Base-by-base conservation (phyloP, 2,113 vertebrate genomes). In the Heptranchias perlo region DNA sequence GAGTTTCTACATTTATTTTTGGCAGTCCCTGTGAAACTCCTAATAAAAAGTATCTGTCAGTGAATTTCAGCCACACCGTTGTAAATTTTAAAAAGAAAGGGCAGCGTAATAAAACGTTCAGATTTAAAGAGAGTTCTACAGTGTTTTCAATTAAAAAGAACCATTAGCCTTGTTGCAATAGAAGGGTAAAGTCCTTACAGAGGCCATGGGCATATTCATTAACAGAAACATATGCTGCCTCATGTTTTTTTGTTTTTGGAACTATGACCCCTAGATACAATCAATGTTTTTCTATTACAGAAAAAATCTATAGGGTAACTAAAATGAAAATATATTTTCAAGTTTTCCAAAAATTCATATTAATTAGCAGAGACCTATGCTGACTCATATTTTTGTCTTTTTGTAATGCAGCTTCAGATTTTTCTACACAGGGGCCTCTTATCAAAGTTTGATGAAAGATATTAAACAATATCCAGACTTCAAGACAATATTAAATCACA, bases 101-200 rank as follows among this genome's bases (percentile, higher is more conserved):
- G 65, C 64, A 95, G 65, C 11, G 47, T 95, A 95, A 95, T 95
- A 95, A 95, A 95, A 67, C 94, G 73, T 95, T 73, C 39, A 69
- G 94, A 95, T 95, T 95, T 95, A 95, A 95, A 95, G 94, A 95
- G 94, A 69, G 65, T 69, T 69, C 65, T 47, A 52, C 39, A 95
- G 94, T 95, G 94, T 95, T 95, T 95, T 95, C 94, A 95, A 95
- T 95, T 95, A 95, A 95, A 69, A 95, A 52, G 87, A 73, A 73
- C 64, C 94, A 95, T 95, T 95, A 69, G 65, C 64, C 64, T 35
- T 95, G 65, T 95, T 69, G 94, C 64, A 47, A 95, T 47, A 39
- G 92, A 94, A 39, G 21, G 49, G 92, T 39, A 65, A 67, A 95
- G 25, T 69, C 23, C 94, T 95, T 69, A 95, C 44, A 95, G 94